These are phyloP conservation scores for Drosophila mimetica DNA, from an alignment of 2,888 invertebrate genomes.

Conservation along the genomic window DNA sequence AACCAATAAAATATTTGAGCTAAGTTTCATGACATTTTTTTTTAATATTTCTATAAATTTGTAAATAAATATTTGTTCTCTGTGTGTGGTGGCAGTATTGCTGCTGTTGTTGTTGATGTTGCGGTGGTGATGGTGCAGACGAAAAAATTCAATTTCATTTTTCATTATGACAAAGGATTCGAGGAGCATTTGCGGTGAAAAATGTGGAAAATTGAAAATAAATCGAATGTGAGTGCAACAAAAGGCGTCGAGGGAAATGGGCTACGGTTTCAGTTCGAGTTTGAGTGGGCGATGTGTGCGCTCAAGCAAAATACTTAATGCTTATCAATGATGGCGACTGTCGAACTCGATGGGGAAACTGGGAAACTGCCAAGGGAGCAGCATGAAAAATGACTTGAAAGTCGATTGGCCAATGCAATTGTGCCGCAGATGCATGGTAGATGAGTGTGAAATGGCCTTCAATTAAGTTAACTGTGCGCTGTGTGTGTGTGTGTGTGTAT, in stretches of 20 bases:
- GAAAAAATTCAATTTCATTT: conserved; percentile 81
- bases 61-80: too few relatives aligned
- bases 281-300: conserved; percentile 47
- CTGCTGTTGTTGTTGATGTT: conserved; percentile 45
- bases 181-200: conserved; percentile 60
- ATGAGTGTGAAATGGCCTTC: conserved; percentile 64
- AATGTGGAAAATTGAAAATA: conserved; percentile 80
- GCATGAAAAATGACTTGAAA: conserved; percentile 70
- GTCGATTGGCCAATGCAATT: conserved; percentile 40
- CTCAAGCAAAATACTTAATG: conserved; percentile 71
- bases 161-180: conserved; percentile 72
- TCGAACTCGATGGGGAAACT: conserved; percentile 26
- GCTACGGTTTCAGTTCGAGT: not conserved
- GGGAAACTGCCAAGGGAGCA: conserved; percentile 43
- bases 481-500: too few relatives aligned
- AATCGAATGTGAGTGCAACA: conserved; percentile 80
- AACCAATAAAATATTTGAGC: too few relatives aligned
- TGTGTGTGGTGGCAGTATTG: conserved; percentile 7
- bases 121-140: conserved; percentile 38
- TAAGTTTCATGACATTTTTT: too few relatives aligned
- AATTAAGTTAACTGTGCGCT: conserved; percentile 53
- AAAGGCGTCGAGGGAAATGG: conserved; percentile 49
- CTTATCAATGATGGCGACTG: conserved; percentile 62
- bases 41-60: too few relatives aligned
- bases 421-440: conserved; percentile 57